phyloP scores from a whole-genome alignment of 1,140 invertebrate genomes.

The Lycorma delicatula region DNA sequence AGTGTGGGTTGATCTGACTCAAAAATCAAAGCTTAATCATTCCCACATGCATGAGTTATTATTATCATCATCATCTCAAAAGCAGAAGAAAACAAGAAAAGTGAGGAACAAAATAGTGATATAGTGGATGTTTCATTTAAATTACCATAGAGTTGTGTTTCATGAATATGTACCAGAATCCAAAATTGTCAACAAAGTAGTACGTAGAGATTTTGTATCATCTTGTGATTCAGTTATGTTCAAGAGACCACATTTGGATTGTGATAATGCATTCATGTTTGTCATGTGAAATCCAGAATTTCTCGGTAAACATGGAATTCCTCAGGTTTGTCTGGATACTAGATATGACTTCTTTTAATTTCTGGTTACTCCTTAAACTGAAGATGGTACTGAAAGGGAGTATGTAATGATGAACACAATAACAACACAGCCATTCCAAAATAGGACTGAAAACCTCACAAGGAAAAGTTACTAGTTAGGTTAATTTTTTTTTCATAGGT shows the following conservation, averaged over 20 bases:
- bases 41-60: no score
- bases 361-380: conserved; percentile 33
- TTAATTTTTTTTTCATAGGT: no score
- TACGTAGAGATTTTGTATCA: neutral
- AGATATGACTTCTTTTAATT: conserved; percentile 25
- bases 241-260: neutral
- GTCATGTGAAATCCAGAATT: no score
- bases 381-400: conserved; percentile 28
- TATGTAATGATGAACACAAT: no score
- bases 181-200: neutral
- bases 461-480: no score
- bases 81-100: no score
- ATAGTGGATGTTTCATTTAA: neutral
- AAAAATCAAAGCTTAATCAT: no score
- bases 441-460: no score
- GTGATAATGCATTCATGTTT: neutral
- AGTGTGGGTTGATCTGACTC: no score
- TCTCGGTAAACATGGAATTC: neutral
- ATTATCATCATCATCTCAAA: no score
- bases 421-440: no score
- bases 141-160: neutral
- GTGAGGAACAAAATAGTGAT: neutral
- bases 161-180: neutral
- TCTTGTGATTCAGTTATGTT: neutral
- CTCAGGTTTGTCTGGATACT: neutral